Evolutionary conservation across 1,140 invertebrate species (phyloP), one percentile per base, ranked within the genome.

Genomic region (Cecropterus lyciades): DNA sequence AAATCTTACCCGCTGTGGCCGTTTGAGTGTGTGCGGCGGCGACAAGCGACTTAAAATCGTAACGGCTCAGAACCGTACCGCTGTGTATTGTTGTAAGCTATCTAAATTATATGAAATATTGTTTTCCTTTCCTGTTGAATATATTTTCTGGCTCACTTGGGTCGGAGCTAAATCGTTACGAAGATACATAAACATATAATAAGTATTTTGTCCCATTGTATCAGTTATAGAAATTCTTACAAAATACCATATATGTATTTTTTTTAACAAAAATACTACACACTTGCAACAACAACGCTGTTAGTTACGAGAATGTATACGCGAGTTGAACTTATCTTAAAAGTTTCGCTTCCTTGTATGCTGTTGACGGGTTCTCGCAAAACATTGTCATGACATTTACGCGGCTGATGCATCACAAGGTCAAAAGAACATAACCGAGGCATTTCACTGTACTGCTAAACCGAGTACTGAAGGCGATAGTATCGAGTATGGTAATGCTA

Each of bases 21-120:
- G 72, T 57, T 75, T 62, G 73, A 37, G 33, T 63, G 59, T 63
- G 59, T 63, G 59, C 69, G 67, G 65, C 62, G 56, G 70, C 69
- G 82, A 81, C 83, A 76, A 78, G 73, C 67, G 62, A 78, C 72
- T 75, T 75, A 76, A 82, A 72, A 75, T 65, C 64, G 67, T 76
- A 70, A 51, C 70, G 56, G 62, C 55, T 30, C 51, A 8, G 51
- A 13, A 42, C 11, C 20, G 24, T 17, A 30, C 43, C 43, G 33
- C 20, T 45, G 45, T 62, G 46, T 51, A 49, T 52, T 63, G 48
- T 63, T 63, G 42, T 57, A 52, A 52, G 59, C 60, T 63, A 63
- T 63, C 48, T 63, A 52, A 63, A 52, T 63, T 63, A 52, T 42
- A 63, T 63, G 60, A 63, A 63, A 63, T 63, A 63, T 63, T 52